phyloP scores from a whole-genome alignment of 2,797 vertebrate genomes.

The Poeciliopsis infans region DNA sequence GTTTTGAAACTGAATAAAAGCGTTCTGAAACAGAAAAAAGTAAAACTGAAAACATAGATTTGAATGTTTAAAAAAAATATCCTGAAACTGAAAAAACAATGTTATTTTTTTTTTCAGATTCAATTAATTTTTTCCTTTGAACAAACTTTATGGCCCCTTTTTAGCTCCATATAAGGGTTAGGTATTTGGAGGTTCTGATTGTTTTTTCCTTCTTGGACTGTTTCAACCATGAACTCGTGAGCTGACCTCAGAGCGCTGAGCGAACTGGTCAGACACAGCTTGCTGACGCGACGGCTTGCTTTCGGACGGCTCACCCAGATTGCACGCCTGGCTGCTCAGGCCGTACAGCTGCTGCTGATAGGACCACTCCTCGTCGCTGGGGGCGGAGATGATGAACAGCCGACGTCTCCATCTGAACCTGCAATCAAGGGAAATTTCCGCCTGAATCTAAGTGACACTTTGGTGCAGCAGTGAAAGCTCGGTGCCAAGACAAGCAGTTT shows the following conservation, averaged over 20 bases:
- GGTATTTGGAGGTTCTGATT: neutral
- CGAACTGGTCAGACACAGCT: neutral
- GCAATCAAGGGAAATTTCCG: constrained; percentile 46
- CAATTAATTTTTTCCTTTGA: too few relatives aligned
- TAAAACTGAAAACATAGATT: too few relatives aligned
- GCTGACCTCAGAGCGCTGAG: neutral
- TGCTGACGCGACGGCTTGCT: neutral
- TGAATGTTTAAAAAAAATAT: too few relatives aligned
- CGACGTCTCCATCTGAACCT: constrained; percentile 98
- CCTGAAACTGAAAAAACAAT: too few relatives aligned
- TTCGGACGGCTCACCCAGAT: constrained; percentile 88
- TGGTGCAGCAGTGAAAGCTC: constrained; percentile 40
- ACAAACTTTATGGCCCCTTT: too few relatives aligned
- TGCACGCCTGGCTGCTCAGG: constrained; percentile 95
- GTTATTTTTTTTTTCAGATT: too few relatives aligned
- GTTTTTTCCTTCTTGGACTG: neutral
- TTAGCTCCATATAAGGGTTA: too few relatives aligned
- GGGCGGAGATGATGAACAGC: constrained; percentile 94
- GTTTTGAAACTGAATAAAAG: too few relatives aligned
- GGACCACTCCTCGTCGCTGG: constrained; percentile 96
- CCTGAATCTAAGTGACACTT: constrained; percentile 49
- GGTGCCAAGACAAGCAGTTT: constrained; percentile 15
- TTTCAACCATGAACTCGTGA: neutral
- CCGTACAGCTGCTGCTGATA: constrained; percentile 97
- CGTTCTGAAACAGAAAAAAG: too few relatives aligned